Evolutionary conservation across 2,797 vertebrate genomes (phyloP), one percentile per base, ranked within the genome.

Genomic region (Tadarida brasiliensis): DNA sequence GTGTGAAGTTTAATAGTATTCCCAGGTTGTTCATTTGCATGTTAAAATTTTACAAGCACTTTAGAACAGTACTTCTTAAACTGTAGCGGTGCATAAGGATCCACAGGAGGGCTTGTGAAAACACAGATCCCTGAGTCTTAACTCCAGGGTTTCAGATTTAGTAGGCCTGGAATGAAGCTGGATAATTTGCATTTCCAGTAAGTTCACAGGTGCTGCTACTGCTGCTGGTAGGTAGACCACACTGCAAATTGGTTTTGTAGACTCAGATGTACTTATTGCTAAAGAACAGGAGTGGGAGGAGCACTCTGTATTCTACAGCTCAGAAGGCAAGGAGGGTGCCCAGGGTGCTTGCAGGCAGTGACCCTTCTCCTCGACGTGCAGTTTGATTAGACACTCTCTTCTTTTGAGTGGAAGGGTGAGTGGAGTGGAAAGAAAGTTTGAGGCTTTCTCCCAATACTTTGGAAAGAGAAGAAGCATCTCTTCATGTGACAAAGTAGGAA

Each of bases 311-410:
- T 33, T 74, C 30, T 4, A 0, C 11, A 7, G 11, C 20, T 74
- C 10, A 39, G 9, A 84, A 81, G 28, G 30, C 11, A 1, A 49
- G 24, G 54, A 54, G 5, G 30, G 2, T 39, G 49, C 2, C 0
- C 0, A 20, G 5, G 33, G 7, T 30, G 35, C 12, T 17, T 19
- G 1, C 6, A 5, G 12, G 2, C 1, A 6, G 51, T 22, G 22
- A 17, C 28, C 71, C 15, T 54, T 78, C 17, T 86, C 3, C 2
- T 0, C 0, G 0, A 10, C 0, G 3, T 0, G 2, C 1, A 0
- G 3, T 39, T 65, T 76, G 10, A 4, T 80, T 20, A 81, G 20
- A 35, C 24, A 7, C 4, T 2, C 26, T 67, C 33, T 68, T 59
- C 19, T 57, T 87, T 24, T 17, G 16, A 15, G 16, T 59, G 44